Evolutionary conservation across 2,797 vertebrate species (phyloP).

Genomic region (Apodemus agrarius): DNA sequence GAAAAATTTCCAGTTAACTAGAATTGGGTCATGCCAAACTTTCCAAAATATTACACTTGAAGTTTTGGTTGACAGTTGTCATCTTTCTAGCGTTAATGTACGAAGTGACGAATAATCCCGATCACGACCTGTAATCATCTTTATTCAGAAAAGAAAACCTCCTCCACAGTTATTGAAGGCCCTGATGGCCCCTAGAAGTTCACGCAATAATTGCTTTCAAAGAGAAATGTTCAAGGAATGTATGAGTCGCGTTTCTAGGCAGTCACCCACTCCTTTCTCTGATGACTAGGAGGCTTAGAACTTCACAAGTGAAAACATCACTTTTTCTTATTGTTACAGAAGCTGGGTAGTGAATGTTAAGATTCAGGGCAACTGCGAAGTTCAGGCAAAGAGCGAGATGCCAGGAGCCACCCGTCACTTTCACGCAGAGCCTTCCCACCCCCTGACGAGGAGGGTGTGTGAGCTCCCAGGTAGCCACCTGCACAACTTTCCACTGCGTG

Average conservation of each 20-base stretch:
- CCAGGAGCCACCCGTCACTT: constrained; percentile 9
- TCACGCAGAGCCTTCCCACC: constrained; percentile 72
- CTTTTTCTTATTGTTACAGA: constrained; percentile 34
- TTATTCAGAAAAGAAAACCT: constrained; percentile 57
- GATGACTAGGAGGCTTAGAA: constrained; percentile 37
- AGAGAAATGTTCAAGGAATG: constrained; percentile 65
- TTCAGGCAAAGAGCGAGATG: background rate
- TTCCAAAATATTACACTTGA: constrained; percentile 72
- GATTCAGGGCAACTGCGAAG: background rate
- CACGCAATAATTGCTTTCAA: constrained; percentile 29
- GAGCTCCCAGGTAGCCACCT: constrained; percentile 78
- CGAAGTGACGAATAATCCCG: constrained; percentile 35
- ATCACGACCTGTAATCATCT: constrained; percentile 19
- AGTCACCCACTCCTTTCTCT: constrained; percentile 74
- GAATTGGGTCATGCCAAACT: constrained; percentile 70
- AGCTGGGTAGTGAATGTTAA: constrained; percentile 52
- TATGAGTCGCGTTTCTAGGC: constrained; percentile 68
- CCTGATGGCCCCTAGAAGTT: background rate
- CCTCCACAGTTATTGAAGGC: constrained; percentile 47
- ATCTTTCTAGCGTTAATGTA: background rate
- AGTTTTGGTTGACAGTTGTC: constrained; percentile 29
- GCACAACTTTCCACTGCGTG: constrained; percentile 87
- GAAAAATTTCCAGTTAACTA: constrained; percentile 59
- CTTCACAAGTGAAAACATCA: constrained; percentile 57
- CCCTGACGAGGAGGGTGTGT: constrained; percentile 29